These are phyloP conservation scores for Pterocles gutturalis DNA, from an alignment of 2,113 vertebrate species.

Conservation along the genomic window DNA sequence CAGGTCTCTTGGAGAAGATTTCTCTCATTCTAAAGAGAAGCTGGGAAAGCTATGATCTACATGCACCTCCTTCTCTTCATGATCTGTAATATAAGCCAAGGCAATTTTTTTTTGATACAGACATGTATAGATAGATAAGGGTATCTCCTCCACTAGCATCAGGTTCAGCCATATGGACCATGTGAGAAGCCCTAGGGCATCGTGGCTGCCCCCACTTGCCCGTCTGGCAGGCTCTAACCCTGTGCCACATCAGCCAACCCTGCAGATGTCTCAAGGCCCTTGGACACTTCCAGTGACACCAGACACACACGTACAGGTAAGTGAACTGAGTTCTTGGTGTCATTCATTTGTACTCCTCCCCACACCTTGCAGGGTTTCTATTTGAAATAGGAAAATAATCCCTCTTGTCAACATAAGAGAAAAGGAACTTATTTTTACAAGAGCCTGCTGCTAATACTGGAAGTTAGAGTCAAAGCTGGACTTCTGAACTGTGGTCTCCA, in stretches of 20 bases:
- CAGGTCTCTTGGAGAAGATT: background rate
- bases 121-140: background rate
- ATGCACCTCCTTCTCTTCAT: background rate
- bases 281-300: background rate
- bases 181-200: background rate
- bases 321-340: background rate
- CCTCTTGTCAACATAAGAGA: background rate
- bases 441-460: background rate
- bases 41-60: constrained; percentile 30
- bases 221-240: background rate
- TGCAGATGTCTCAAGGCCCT: background rate
- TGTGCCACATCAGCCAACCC: background rate
- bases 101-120: background rate
- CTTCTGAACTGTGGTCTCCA: background rate
- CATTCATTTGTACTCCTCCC: background rate
- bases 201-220: accelerated
- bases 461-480: background rate
- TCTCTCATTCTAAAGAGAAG: constrained; percentile 1
- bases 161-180: background rate
- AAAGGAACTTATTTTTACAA: background rate
- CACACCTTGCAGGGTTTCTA: background rate
- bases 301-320: background rate
- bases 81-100: background rate
- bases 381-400: background rate
- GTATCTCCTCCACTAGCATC: background rate